Base-by-base conservation (phyloP, 35 echinoderm and acorn worm species). In the Ophioderma brevispina region DNA sequence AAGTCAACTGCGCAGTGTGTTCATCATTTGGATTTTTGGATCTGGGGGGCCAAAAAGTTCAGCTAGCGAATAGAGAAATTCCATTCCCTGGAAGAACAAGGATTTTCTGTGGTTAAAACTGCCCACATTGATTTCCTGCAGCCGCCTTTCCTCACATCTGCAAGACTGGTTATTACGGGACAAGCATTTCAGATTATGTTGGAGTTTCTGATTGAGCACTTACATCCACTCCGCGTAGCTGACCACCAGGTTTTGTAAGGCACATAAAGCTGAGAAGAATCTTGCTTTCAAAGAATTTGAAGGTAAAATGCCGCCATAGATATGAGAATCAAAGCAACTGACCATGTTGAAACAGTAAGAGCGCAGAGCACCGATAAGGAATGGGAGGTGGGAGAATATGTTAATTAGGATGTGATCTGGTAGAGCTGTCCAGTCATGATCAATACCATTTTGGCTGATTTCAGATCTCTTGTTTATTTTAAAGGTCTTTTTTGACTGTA, bases 21-120 rank as follows among this genome's bases (percentile, higher is more conserved):
- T n/a, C 19, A 93, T 59, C 33, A 99, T 59, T 30, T 76, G 87
- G 0, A 82, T 55, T 0, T 87, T 75, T 1, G 93, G 97, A 64
- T 87, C 91, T 28, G 94, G 87, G 0, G 97, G 97, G 23, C 97
- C 97, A 86, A 99, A 99, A 21, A 99, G 79, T 77, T 94, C 87
- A 18, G 93, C 97, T 28, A 99, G 80, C 42, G 87, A 89, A 77
- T 75, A 88, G 2, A 99, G 87, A 55, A 99, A 92, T 31, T 91
- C 91, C 59, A 63, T 37, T 25, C 97, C 97, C 38, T 46, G 87
- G 77, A 99, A 99, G 78, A 99, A 93, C 46, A 99, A 84, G 97
- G 97, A 81, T 95, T 95, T 17, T 95, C 97, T 28, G 64, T 89
- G 4, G 88, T 99, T n/a, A n/a, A 77, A 99, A 99, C 28, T 92